These are phyloP conservation scores for Bradypus variegatus DNA, from an alignment of 2,797 vertebrate species.

Conservation along the genomic window DNA sequence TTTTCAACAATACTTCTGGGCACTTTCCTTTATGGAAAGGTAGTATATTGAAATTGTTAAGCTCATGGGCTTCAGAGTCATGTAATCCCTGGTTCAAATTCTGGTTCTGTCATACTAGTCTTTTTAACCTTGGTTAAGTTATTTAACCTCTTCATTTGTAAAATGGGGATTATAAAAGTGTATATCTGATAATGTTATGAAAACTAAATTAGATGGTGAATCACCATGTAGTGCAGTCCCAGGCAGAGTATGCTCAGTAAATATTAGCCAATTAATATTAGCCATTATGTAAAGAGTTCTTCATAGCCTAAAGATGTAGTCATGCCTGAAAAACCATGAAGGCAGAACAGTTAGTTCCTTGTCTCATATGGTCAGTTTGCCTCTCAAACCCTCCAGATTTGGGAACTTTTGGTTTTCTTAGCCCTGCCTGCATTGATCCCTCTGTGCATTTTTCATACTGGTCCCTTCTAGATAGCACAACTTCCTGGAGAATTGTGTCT, in stretches of 20 bases:
- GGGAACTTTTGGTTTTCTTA: neutral
- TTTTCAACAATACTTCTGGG: neutral
- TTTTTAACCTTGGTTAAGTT: neutral
- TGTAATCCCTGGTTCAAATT: too few species aligned
- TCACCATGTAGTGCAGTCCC: neutral
- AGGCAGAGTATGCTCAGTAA: neutral
- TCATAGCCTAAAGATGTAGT: neutral
- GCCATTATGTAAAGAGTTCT: neutral
- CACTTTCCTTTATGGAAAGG: neutral
- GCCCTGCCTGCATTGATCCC: too few species aligned
- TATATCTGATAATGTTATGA: neutral
- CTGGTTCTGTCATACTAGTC: too few species aligned
- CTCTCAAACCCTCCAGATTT: neutral
- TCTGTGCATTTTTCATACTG: neutral
- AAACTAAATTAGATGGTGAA: neutral
- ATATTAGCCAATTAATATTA: neutral
- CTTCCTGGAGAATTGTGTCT: neutral
- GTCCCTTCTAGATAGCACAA: neutral
- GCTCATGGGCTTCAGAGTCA: neutral
- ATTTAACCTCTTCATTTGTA: neutral
- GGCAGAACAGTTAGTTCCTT: too few species aligned
- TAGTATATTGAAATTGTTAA: neutral
- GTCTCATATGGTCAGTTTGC: neutral
- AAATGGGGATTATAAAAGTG: neutral
- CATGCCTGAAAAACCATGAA: neutral